Percentiles rank a stretch among this genome's conserved stretches.
Evolutionary conservation across 2,888 invertebrate genomes (phyloP).

Genomic region (Protodeltote pygarga): DNA sequence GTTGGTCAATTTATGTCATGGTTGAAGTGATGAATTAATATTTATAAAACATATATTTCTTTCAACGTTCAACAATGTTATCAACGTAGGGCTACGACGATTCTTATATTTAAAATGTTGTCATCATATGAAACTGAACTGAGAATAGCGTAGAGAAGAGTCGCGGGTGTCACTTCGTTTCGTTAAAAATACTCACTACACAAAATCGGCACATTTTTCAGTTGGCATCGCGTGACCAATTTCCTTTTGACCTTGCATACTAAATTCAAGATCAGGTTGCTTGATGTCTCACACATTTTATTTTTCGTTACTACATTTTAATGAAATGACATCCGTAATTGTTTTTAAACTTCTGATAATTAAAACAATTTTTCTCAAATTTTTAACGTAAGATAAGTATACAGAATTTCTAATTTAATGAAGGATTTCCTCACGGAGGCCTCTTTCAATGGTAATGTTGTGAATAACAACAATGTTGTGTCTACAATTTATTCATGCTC

Average conservation of each 20-base stretch:
- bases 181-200: slow-evolving; percentile 75
- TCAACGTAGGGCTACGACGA: slow-evolving; percentile 14
- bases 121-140: slow-evolving; percentile 50
- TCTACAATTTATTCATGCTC: slow-evolving; percentile 20
- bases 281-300: slow-evolving; percentile 57
- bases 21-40: background rate
- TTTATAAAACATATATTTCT: slow-evolving; percentile 3
- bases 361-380: slow-evolving; percentile 2
- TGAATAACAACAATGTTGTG: slow-evolving; percentile 24
- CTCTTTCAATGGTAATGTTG: slow-evolving; percentile 10
- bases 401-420: slow-evolving; percentile 10
- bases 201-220: slow-evolving; percentile 69
- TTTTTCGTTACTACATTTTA: slow-evolving; percentile 42
- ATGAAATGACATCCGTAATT: slow-evolving; percentile 23
- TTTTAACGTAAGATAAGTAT: slow-evolving; percentile 5
- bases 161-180: slow-evolving; percentile 67
- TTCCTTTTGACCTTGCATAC: slow-evolving; percentile 75
- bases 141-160: slow-evolving; percentile 63
- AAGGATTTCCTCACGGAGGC: slow-evolving; percentile 8
- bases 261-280: slow-evolving; percentile 68
- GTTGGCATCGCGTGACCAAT: slow-evolving; percentile 69
- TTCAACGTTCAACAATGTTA: slow-evolving; percentile 13
- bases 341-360: slow-evolving; percentile 2
- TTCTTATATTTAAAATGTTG: slow-evolving; percentile 48
- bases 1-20: no score